A percentile compares a stretch with the other conserved stretches of the same genome.
These are phyloP conservation scores for Sebastes wilsoni DNA, from an alignment of 2,797 vertebrate species.

Conservation along the genomic window DNA sequence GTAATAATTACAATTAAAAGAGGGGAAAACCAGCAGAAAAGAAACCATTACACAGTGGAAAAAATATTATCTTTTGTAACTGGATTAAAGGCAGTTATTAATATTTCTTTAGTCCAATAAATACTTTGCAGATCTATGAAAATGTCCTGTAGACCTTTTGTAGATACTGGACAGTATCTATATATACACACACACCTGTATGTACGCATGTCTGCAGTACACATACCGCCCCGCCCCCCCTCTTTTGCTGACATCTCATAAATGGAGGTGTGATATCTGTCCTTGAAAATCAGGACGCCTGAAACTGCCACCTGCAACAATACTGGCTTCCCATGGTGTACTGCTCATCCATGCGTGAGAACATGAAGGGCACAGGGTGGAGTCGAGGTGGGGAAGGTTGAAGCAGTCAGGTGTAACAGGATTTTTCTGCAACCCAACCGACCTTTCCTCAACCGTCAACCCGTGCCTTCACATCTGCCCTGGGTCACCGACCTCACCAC, in stretches of 20 bases:
- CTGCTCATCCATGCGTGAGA: constrained; percentile 38
- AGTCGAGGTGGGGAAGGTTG: neutral
- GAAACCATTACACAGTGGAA: neutral
- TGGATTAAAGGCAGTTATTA: neutral
- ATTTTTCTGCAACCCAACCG: constrained; percentile 27
- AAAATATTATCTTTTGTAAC: neutral
- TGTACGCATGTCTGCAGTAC: neutral
- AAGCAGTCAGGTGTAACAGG: constrained; percentile 28
- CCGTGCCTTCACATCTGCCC: constrained; percentile 11
- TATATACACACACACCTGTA: too few species aligned
- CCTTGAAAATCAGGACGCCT: constrained; percentile 41
- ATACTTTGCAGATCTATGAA: neutral
- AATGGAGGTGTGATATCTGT: neutral
- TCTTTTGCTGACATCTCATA: constrained; percentile 9
- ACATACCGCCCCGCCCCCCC: neutral
- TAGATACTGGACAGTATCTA: neutral
- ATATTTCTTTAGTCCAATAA: too few species aligned
- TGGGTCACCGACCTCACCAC: neutral
- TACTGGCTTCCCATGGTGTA: constrained; percentile 38
- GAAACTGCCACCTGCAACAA: constrained; percentile 1
- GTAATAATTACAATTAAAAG: neutral
- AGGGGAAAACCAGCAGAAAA: neutral
- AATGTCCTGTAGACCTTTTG: neutral
- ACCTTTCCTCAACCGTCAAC: neutral
- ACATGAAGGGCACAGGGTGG: constrained; percentile 26